Percentiles rank a stretch among this genome's conserved stretches.
Evolutionary conservation across 2,797 vertebrate species (phyloP).

Genomic region (Meda fulgida): DNA sequence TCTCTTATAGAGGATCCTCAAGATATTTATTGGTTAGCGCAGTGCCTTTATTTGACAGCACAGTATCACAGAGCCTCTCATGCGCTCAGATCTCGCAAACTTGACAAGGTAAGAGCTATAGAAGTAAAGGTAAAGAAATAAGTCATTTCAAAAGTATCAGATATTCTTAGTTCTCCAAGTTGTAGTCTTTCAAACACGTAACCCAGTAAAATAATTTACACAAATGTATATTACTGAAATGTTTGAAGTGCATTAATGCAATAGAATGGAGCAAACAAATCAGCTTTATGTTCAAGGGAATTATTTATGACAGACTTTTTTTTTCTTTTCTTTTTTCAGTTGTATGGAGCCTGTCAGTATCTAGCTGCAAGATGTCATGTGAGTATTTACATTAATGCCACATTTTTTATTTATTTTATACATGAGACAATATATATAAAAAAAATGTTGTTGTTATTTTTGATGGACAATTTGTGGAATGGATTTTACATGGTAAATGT

Average conservation of each 20-base stretch:
- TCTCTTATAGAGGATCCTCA: conserved; percentile 88
- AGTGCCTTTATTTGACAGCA: conserved; percentile 96
- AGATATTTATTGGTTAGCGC: conserved; percentile 98
- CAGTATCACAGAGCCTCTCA: conserved; percentile 98
- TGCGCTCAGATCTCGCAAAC: conserved; percentile 91
- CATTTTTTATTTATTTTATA: not conserved
- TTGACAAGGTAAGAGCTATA: conserved; percentile 89
- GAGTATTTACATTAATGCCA: conserved; percentile 74
- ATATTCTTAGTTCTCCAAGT: not conserved
- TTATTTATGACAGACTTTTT: not conserved
- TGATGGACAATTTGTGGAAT: not conserved
- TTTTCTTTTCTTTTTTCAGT: conserved; percentile 73
- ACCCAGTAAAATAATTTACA: not conserved
- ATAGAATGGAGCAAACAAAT: not conserved
- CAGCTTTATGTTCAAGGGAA: not conserved
- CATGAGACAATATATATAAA: not conserved
- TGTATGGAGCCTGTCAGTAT: conserved; percentile 95
- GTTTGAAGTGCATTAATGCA: not conserved
- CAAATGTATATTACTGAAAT: not conserved
- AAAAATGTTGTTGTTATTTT: not conserved
- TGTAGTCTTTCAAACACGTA: not conserved
- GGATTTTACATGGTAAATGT: not conserved
- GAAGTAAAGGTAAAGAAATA: not conserved
- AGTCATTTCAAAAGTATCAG: not conserved
- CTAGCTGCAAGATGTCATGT: conserved; percentile 98